Base-by-base conservation (phyloP, 2,797 vertebrate genomes). In the Leucoraja ocellata region DNA sequence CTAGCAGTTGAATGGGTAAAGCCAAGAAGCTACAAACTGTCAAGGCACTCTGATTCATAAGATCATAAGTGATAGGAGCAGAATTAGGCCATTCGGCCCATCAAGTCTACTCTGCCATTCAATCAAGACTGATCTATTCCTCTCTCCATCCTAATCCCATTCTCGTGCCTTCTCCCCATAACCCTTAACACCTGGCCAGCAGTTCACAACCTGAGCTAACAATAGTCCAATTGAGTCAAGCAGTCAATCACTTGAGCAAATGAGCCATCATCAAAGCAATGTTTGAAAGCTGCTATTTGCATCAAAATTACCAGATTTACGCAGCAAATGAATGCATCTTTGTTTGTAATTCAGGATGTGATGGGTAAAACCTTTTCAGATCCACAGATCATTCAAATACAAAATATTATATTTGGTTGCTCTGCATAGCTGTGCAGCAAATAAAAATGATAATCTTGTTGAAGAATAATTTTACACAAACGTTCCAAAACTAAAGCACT, bases 151-250 rank as follows among this genome's bases (percentile, higher is more conserved):
- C 46, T 54, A 54, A 54, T 54, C 46, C 4, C 46, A 54, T 54
- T 54, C 46, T 54, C 46, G 0, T 54, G 46, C 46, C 46, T 46
- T 46, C 46, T 46, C 46, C 46, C 46, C 46, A 46, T 46, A 4
- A 46, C 46, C 46, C 46, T 54, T 54, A 54, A 54, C 46, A 54
- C 46, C 46, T 4, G 46, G 84, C 65, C 84, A 88, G 61, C 84
- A 88, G 84, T n/a, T 58, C 28, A 36, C 61, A 88, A 36, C 61
- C 21, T 88, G 63, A 88, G 21, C 61, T 88, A 14, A 88, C 84
- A 68, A 68, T 36, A 68, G 84, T 88, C 84, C 84, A 88, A 88
- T 68, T 86, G 83, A 86, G 83, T 88, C 84, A 68, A 68, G 61
- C 63, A 88, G n/a, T 68, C n/a, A 68, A 88, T 88, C 84, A 68